A percentile compares a stretch with the other conserved stretches of the same genome.
These are phyloP conservation scores for Xenotilapia flavipinnis DNA, from an alignment of 2,113 vertebrate genomes.

Conservation along the genomic window DNA sequence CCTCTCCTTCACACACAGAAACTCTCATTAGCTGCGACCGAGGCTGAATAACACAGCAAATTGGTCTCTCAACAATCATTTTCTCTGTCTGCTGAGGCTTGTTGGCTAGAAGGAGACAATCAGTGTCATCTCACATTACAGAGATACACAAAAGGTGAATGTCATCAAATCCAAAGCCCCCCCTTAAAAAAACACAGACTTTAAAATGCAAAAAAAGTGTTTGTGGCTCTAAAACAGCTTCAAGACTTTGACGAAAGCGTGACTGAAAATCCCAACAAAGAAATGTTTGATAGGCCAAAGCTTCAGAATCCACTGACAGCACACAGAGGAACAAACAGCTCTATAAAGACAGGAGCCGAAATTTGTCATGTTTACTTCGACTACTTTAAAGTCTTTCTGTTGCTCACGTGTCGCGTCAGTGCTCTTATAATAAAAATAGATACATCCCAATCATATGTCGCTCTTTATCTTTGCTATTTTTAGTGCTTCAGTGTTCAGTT, in stretches of 20 bases:
- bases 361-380: not conserved
- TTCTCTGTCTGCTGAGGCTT: not conserved
- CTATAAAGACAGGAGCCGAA: too few relatives aligned
- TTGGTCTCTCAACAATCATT: constrained; percentile 16
- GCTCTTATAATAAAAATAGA: not conserved
- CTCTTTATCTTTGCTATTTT: not conserved
- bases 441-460: not conserved
- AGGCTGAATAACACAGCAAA: constrained; percentile 11
- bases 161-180: not conserved
- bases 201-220: not conserved
- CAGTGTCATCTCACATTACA: not conserved
- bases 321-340: not conserved
- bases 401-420: not conserved
- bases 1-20: not conserved
- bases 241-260: not conserved
- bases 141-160: not conserved
- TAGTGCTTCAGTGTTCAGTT: not conserved
- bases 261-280: not conserved
- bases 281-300: not conserved
- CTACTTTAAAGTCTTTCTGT: not conserved
- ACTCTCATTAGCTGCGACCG: not conserved
- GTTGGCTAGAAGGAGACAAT: not conserved
- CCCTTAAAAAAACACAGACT: not conserved
- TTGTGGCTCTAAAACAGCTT: not conserved
- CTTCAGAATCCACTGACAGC: not conserved